phyloP scores from a whole-genome alignment of 2,797 vertebrate species.

The Hydrolagus colliei region DNA sequence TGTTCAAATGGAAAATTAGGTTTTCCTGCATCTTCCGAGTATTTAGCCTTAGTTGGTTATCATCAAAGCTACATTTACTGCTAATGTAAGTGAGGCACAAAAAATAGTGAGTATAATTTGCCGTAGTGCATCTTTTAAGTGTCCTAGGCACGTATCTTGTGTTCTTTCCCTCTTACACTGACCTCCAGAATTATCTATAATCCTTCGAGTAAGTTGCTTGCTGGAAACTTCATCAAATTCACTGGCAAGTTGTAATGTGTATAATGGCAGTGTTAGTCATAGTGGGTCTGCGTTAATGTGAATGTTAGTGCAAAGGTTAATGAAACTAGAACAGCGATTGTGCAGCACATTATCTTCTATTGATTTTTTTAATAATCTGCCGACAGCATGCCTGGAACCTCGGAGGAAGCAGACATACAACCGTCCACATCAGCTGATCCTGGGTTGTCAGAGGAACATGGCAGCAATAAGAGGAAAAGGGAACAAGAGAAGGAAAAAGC shows the following conservation, averaged over 20 bases:
- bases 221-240: slow-evolving; percentile 25
- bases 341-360: slow-evolving; percentile 36
- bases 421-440: slow-evolving; percentile 16
- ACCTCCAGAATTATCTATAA: slow-evolving; percentile 28
- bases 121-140: slow-evolving; percentile 10
- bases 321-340: slow-evolving; percentile 31
- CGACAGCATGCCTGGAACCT: slow-evolving; percentile 31
- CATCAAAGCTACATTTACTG: neutral
- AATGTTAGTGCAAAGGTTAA: slow-evolving; percentile 3
- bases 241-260: slow-evolving; percentile 25
- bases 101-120: neutral
- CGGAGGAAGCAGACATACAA: slow-evolving; percentile 22
- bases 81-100: neutral
- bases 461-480: slow-evolving; percentile 41
- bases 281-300: slow-evolving; percentile 23
- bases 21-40: neutral
- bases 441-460: slow-evolving; percentile 33
- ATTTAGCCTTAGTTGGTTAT: neutral
- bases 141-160: neutral
- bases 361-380: slow-evolving; percentile 30
- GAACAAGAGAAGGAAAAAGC: slow-evolving; percentile 52
- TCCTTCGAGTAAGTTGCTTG: slow-evolving; percentile 22
- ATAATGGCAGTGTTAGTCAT: slow-evolving; percentile 30
- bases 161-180: slow-evolving; percentile 15
- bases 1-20: neutral